A percentile compares a stretch with the other conserved stretches of the same genome.
Evolutionary conservation across 2,113 vertebrate species (phyloP).

Genomic region (Trogon melanurus): DNA sequence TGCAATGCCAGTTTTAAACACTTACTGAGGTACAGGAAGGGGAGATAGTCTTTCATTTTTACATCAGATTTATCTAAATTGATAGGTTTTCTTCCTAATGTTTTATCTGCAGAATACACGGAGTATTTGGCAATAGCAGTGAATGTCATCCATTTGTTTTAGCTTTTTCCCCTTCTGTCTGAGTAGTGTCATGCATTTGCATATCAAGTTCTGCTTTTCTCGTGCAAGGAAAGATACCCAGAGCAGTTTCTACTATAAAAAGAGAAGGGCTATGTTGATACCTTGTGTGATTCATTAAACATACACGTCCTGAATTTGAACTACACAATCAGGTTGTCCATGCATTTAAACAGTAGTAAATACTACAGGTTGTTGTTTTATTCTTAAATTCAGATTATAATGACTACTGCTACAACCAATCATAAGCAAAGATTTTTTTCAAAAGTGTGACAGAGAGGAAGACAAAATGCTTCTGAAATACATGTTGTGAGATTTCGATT

Average conservation of each 20-base stretch:
- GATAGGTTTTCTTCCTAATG: background rate
- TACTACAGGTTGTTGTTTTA: background rate
- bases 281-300: background rate
- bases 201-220: background rate
- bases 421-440: background rate
- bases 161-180: background rate
- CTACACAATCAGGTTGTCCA: background rate
- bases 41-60: background rate
- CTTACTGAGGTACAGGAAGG: background rate
- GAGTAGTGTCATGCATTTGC: fast-evolving
- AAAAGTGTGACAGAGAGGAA: background rate
- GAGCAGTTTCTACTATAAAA: background rate
- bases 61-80: background rate
- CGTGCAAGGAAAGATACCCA: background rate
- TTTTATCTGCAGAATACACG: background rate
- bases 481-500: background rate
- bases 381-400: background rate
- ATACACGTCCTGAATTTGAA: background rate
- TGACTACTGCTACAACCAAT: background rate
- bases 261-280: background rate
- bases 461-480: background rate
- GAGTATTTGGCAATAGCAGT: background rate
- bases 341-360: background rate
- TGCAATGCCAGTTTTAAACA: background rate
- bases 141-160: background rate